Conservation (phyloP, 1,140 invertebrate species). For the Pectinophora gossypiella region DNA sequence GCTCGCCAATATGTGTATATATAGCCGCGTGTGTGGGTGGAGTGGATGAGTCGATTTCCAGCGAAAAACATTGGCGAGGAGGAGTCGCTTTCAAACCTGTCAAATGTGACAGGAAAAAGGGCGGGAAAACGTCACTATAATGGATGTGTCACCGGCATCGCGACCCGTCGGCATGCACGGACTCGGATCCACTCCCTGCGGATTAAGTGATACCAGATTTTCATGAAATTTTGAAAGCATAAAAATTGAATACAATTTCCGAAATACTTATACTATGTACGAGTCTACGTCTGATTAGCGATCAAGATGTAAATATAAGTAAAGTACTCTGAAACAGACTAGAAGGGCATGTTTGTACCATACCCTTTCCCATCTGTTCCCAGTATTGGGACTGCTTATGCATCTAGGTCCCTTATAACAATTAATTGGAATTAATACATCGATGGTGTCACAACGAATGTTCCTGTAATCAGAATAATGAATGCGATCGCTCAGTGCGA, state of each 20-base stretch:
- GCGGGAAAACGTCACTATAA: slow-evolving; percentile 68
- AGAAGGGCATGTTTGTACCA: no score
- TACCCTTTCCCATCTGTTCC: no score
- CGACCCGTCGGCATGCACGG: slow-evolving; percentile 51
- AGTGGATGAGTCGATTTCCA: slow-evolving; percentile 23
- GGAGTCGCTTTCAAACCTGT: slow-evolving; percentile 69
- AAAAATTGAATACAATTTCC: neutral
- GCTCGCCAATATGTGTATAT: slow-evolving; percentile 1
- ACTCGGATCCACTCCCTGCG: slow-evolving; percentile 40
- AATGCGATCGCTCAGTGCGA: slow-evolving; percentile 58
- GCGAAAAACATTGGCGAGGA: slow-evolving; percentile 56
- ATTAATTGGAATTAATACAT: neutral
- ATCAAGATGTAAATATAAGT: no score
- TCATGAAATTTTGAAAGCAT: slow-evolving; percentile 27
- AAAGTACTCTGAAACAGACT: no score
- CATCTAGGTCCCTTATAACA: no score
- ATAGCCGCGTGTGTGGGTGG: slow-evolving; percentile 13
- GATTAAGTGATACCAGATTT: slow-evolving; percentile 45
- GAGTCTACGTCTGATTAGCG: no score
- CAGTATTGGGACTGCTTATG: no score
- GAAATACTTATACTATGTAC: no score
- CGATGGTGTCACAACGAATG: neutral
- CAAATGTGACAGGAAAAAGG: slow-evolving; percentile 71
- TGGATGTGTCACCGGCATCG: slow-evolving; percentile 67
- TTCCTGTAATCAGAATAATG: slow-evolving; percentile 58